Evolutionary conservation across 2,797 vertebrate genomes (phyloP), one percentile per base, ranked within the genome.

Genomic region (Mormyrops boulengeri): DNA sequence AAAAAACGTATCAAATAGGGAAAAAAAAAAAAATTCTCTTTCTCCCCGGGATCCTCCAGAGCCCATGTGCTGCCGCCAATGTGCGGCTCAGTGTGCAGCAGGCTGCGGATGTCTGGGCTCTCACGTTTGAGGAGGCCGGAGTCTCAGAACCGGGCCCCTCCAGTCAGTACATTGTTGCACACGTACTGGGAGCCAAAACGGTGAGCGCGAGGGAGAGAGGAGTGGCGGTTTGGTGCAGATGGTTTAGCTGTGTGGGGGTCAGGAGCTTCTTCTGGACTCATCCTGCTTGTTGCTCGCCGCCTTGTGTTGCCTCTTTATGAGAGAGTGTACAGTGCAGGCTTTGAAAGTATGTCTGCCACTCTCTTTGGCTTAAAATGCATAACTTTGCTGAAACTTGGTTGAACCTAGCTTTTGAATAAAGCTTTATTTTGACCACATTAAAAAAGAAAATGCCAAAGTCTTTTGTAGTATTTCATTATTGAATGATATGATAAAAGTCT

Each of bases 141-240:
- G 96, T 99, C 90, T 94, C 95, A 0, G 99, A 99, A 93, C 96
- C 98, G 0, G 94, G 55, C 3, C 95, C 95, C 77, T 99, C 98
- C 80, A 97, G 97, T 90, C 95, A 96, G 57, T 96, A 97, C 92
- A 99, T 99, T 0, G 93, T 98, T n/a, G 97, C 99, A n/a, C 96
- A 98, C 92, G 95, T 97, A 86, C 96, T 99, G 2, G 98, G 98
- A 92, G 96, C 96, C 91, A 99, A 99, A 96, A 99, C 97, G 91
- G 98, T 99, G 89, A 95, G 95, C 92, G 11, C 8, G 66, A 49
- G 11, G 22, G 19, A 6, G 6, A 17, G 38, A 6, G 34, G 34
- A 77, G 14, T 2, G 12, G 69, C 5, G 14, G n/a, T 17, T n/a
- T 57, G 47, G 47, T 82, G 47, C 11, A 0, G n/a, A 1, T 60